Conservation (phyloP, 1,140 invertebrate genomes). For the Agraylea sexmaculata region DNA sequence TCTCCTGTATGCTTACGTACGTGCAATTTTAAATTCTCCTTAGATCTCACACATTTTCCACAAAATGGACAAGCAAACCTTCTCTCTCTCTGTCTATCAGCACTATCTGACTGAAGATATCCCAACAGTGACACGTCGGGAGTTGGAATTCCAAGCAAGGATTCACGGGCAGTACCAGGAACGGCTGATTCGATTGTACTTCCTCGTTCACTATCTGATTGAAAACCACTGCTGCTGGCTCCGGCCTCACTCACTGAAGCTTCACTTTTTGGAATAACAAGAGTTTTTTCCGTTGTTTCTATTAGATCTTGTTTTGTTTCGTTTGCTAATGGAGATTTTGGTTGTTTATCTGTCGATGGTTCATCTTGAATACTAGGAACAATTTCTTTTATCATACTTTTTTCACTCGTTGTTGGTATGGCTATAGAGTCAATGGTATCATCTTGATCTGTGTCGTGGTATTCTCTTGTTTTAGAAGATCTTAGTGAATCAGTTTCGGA, state of each 20-base stretch:
- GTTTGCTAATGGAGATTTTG: too few species aligned
- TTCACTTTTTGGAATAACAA: slow-evolving; percentile 23
- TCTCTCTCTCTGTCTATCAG: slow-evolving; percentile 52
- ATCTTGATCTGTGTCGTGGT: slow-evolving; percentile 50
- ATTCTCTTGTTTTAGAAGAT: slow-evolving; percentile 3
- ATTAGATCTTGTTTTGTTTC: too few species aligned
- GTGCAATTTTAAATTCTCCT: slow-evolving; percentile 79
- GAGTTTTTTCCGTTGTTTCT: slow-evolving; percentile 26
- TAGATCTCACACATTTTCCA: slow-evolving; percentile 76
- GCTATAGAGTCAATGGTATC: slow-evolving; percentile 53
- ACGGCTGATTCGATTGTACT: slow-evolving; percentile 6
- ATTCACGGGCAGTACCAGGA: slow-evolving; percentile 19
- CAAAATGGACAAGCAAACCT: slow-evolving; percentile 79
- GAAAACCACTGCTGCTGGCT: slow-evolving; percentile 27
- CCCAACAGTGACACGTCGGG: slow-evolving; percentile 51
- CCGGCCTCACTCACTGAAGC: slow-evolving; percentile 35
- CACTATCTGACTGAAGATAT: slow-evolving; percentile 47
- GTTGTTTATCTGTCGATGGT: slow-evolving; percentile 7
- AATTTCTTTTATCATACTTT: slow-evolving; percentile 2
- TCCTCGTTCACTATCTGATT: slow-evolving; percentile 11
- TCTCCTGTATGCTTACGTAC: slow-evolving; percentile 82
- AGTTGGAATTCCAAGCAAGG: slow-evolving; percentile 30
- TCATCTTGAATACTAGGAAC: slow-evolving; percentile 2
- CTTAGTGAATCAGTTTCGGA: slow-evolving; percentile 24
- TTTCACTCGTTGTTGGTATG: slow-evolving; percentile 19